A percentile compares a stretch with the other conserved stretches of the same genome.
Conservation (phyloP, 2,113 vertebrate species). For the Isurus oxyrinchus region DNA sequence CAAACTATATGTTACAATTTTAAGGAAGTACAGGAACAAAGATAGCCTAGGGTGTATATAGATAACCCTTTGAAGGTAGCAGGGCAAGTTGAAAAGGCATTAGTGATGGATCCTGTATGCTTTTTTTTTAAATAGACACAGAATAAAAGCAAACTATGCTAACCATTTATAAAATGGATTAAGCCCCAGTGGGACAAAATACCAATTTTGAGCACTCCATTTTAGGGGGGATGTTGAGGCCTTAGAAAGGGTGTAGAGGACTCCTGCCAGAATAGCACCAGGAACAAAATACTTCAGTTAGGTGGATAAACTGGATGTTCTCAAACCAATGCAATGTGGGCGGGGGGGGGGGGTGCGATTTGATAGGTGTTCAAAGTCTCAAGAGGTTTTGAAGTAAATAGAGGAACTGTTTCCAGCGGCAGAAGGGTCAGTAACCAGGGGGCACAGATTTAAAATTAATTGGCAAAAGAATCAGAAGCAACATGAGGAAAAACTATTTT, state of each 20-base stretch:
- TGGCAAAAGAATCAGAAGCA: background rate
- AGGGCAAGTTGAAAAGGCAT: background rate
- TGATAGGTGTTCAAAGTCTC: too few relatives aligned
- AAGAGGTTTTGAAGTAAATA: background rate
- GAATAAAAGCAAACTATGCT: background rate
- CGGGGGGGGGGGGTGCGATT: too few relatives aligned
- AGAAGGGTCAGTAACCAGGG: background rate
- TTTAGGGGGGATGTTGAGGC: background rate
- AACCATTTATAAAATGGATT: background rate
- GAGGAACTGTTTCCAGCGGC: background rate
- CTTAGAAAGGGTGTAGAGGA: background rate
- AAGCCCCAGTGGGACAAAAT: background rate
- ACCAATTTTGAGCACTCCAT: background rate
- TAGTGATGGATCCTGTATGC: too few relatives aligned
- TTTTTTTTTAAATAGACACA: too few relatives aligned
- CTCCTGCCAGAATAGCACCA: background rate
- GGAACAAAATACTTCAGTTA: too few relatives aligned
- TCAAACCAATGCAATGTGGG: too few relatives aligned
- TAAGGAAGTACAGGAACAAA: background rate
- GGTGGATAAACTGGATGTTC: too few relatives aligned
- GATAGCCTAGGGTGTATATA: too few relatives aligned
- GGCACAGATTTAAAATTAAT: background rate
- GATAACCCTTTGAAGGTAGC: background rate
- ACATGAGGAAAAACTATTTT: background rate
- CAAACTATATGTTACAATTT: too few relatives aligned